Evolutionary conservation across 2,113 vertebrate genomes (phyloP).

Genomic region (Hypocryptadius cinnamomeus): DNA sequence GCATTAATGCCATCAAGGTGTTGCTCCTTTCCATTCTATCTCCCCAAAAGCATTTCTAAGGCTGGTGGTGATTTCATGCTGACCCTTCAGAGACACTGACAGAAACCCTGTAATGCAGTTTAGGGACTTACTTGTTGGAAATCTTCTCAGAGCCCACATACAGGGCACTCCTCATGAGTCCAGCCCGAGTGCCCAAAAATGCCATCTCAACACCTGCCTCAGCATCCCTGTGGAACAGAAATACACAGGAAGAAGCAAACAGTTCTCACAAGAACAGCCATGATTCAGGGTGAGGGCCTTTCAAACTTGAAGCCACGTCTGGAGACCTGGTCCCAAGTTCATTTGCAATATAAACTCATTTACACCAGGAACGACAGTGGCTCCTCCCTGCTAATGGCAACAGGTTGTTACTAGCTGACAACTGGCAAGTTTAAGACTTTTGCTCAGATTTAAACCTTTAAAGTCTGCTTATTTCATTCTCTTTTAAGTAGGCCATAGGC

Average conservation of each 20-base stretch:
- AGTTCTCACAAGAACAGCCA: not conserved
- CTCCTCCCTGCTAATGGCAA: not conserved
- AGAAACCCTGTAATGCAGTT: not conserved
- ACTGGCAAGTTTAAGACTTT: not conserved
- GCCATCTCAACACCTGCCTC: constrained; percentile 80
- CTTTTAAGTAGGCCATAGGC: not conserved
- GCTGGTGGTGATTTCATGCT: not conserved
- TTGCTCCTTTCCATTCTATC: not conserved
- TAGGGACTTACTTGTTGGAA: constrained; percentile 77
- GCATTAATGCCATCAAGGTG: not conserved
- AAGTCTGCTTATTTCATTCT: not conserved
- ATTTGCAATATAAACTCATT: not conserved
- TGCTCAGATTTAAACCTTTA: not conserved
- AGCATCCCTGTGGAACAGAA: constrained; percentile 57
- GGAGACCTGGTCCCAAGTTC: not conserved
- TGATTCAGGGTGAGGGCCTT: not conserved
- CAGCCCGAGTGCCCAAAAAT: constrained; percentile 90
- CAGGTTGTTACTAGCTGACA: not conserved
- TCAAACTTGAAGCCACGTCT: not conserved
- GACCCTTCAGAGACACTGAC: not conserved
- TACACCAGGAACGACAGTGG: not conserved
- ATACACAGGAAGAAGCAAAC: not conserved
- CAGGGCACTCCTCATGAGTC: constrained; percentile 78
- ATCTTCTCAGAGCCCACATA: constrained; percentile 85
- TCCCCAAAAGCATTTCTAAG: not conserved